Evolutionary conservation across 2,797 vertebrate genomes (phyloP).

Genomic region (Mormyrops attenuatus): DNA sequence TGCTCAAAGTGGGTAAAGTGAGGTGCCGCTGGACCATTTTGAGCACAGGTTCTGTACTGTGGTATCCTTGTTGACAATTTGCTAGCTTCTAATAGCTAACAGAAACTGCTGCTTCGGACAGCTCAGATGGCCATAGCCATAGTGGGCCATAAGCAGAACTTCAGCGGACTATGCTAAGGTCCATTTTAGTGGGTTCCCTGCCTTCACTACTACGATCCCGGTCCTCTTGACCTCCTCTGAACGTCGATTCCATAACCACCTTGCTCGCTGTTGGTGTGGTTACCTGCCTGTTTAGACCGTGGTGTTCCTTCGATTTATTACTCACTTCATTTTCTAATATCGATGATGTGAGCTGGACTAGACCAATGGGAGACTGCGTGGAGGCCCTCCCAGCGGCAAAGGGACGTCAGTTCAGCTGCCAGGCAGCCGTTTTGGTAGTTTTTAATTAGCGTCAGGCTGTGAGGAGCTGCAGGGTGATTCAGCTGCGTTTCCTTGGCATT

Average conservation of each 20-base stretch:
- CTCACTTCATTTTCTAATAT: background rate
- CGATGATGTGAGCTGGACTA: background rate
- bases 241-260: background rate
- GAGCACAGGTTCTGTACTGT: background rate
- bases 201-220: background rate
- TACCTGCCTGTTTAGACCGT: background rate
- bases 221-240: background rate
- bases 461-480: background rate
- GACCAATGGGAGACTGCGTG: background rate
- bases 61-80: background rate
- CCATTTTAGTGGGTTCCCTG: background rate
- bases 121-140: background rate
- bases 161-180: background rate
- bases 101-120: background rate
- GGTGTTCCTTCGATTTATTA: background rate
- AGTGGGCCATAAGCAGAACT: background rate
- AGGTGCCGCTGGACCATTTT: background rate
- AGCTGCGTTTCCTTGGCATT: background rate
- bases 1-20: background rate
- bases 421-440: background rate
- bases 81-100: background rate
- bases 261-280: background rate
- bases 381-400: background rate
- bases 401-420: background rate
- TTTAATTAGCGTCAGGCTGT: background rate